Evolutionary conservation across 2,888 invertebrate genomes (phyloP), one percentile per base, ranked within the genome.

Genomic region (Drosophila paramelanica): DNA sequence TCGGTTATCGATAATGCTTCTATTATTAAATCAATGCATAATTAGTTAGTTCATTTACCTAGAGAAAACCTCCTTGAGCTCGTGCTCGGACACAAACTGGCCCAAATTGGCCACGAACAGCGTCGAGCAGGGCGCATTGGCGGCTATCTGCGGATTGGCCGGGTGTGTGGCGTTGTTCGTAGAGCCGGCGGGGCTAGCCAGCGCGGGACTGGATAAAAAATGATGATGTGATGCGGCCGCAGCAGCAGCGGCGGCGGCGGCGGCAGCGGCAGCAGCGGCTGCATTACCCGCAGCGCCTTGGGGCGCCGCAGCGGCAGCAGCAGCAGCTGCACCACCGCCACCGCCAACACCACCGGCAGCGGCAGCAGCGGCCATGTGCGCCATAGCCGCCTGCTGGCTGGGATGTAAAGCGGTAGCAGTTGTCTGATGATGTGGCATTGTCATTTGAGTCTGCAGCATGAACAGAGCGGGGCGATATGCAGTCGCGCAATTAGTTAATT

Each of bases 41-140:
- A 23, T 23, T 23, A 33, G 23, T 33, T 5, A n/a, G 31, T 51
- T 42, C 39, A 79, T 57, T 84, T 84, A 98, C 98, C 98, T 98
- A 95, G 97, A 97, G 94, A 99, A 98, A 92, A 99, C 96, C 93
- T 98, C 98, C 94, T 98, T 98, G 88, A 99, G 96, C 93, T 99
- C 99, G 92, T 99, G 98, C 93, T 99, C 99, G 84, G 98, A 98
- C 91, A 98, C 98, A 93, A 97, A 98, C 93, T 98, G 98, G 85
- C 99, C 98, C 91, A 99, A 95, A 94, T 99, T 99, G 91, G 99
- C 99, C 92, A 99, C 98, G 94, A 99, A 99, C 84, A 99, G 96
- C 84, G 99, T 99, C 90, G 98, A 98, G 94, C 98, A 98, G 88
- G 98, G 98, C 86, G 97, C 96, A 92, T 97, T 96, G 58, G 94